Evolutionary conservation across 2,888 invertebrate genomes (phyloP).

Genomic region (Melitaea athalia): DNA sequence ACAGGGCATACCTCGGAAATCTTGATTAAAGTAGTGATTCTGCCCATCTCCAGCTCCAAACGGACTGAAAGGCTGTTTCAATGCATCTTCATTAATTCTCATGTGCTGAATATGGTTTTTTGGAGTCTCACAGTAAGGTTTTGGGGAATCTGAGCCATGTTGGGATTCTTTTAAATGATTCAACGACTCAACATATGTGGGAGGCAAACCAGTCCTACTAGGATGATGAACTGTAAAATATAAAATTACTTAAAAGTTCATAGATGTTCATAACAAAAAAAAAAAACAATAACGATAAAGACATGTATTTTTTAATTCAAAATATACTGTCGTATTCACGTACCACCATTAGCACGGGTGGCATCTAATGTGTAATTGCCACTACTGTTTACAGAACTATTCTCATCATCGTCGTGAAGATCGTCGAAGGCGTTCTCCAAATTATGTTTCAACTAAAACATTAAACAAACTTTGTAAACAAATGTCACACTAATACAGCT

Average conservation of each 20-base stretch:
- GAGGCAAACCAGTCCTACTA: constrained; percentile 61
- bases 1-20: constrained; percentile 58
- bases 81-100: constrained; percentile 59
- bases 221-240: constrained; percentile 51
- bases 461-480: constrained; percentile 30
- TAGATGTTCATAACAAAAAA: too few relatives aligned
- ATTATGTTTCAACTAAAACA: constrained; percentile 82
- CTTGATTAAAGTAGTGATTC: constrained; percentile 67
- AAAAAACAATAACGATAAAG: too few relatives aligned
- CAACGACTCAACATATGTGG: constrained; percentile 72
- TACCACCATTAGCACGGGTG: constrained; percentile 60
- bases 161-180: constrained; percentile 68
- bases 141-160: constrained; percentile 62
- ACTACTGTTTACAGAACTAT: constrained; percentile 83
- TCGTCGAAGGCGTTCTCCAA: constrained; percentile 87
- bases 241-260: not conserved
- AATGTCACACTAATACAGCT: constrained; percentile 12
- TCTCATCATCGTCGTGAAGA: constrained; percentile 85
- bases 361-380: constrained; percentile 71
- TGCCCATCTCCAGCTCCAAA: constrained; percentile 77
- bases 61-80: constrained; percentile 62
- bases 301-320: not conserved
- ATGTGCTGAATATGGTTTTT: constrained; percentile 59
- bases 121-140: constrained; percentile 66
- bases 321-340: not conserved